Percentiles rank a stretch among this genome's conserved stretches.
These are phyloP conservation scores for Peromyscus leucopus DNA, from an alignment of 2,113 vertebrate genomes.

Conservation along the genomic window DNA sequence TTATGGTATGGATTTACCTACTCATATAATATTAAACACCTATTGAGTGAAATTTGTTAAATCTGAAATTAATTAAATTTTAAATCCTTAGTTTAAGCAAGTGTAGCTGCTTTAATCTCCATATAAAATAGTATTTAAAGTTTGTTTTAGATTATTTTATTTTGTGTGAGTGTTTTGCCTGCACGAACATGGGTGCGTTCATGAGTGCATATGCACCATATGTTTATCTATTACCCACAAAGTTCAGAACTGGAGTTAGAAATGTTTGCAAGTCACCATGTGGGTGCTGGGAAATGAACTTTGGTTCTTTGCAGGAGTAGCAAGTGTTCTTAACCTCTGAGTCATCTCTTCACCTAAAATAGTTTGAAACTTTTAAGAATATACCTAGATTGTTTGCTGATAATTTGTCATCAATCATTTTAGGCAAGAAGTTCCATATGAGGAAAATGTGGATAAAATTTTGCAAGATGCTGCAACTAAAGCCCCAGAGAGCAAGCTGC, in stretches of 20 bases:
- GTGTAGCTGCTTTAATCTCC: neutral
- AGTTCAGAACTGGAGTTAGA: neutral
- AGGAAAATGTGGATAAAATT: slow-evolving; percentile 84
- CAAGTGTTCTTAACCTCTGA: neutral
- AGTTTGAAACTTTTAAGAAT: neutral
- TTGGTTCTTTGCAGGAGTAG: neutral
- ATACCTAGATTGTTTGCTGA: slow-evolving; percentile 1
- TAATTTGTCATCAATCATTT: slow-evolving; percentile 72
- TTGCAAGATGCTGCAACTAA: slow-evolving; percentile 83
- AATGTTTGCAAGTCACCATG: neutral
- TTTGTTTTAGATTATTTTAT: neutral
- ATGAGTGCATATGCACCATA: neutral
- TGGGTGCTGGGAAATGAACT: neutral
- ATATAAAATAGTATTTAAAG: neutral
- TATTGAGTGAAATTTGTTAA: neutral
- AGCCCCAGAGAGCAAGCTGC: slow-evolving; percentile 78
- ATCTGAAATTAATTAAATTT: slow-evolving; percentile 25
- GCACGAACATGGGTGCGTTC: accelerated
- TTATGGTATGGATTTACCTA: slow-evolving; percentile 28
- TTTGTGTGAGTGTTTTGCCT: neutral
- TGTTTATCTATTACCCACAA: neutral
- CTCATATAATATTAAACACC: neutral
- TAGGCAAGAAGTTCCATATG: slow-evolving; percentile 92
- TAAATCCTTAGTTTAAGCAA: slow-evolving; percentile 21
- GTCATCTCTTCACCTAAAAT: neutral